Percentiles rank a stretch among this genome's conserved stretches.
Conservation (phyloP, 2,797 vertebrate genomes). For the Eutrigla gurnardus region DNA sequence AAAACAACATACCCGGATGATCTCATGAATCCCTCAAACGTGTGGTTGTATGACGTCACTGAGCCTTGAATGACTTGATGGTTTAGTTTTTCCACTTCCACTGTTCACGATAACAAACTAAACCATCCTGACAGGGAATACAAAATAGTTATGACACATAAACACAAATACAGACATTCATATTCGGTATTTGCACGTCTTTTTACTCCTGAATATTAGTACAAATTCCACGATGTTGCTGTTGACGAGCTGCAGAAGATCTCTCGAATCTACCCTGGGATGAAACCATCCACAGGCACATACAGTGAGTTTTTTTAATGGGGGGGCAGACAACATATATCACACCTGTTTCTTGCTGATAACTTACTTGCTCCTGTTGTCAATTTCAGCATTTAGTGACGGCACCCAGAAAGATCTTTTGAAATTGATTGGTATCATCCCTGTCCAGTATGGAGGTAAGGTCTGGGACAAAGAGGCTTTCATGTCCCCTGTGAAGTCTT, state of each 20-base stretch:
- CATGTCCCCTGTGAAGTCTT: not conserved
- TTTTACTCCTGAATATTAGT: constrained; percentile 77
- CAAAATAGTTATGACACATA: not conserved
- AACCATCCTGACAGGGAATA: not conserved
- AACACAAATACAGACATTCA: not conserved
- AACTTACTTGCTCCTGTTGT: not conserved
- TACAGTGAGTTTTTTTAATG: constrained; percentile 88
- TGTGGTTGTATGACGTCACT: not conserved
- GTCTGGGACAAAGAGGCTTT: rapidly evolving
- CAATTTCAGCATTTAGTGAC: constrained; percentile 90
- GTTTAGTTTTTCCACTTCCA: not conserved
- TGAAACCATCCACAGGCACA: constrained; percentile 84
- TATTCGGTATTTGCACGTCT: not conserved
- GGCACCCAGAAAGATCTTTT: constrained; percentile 93
- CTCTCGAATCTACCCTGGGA: constrained; percentile 83
- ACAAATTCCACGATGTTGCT: constrained; percentile 95
- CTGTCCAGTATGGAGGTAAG: constrained; percentile 91
- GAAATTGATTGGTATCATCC: constrained; percentile 91
- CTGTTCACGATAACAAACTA: not conserved
- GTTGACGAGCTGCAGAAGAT: constrained; percentile 92
- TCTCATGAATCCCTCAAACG: not conserved
- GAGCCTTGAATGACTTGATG: not conserved
- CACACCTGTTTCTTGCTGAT: not conserved
- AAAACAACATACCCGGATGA: not conserved
- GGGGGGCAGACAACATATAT: not conserved